These are phyloP conservation scores for Xiphias gladius DNA, from an alignment of 2,113 vertebrate species.

Conservation along the genomic window DNA sequence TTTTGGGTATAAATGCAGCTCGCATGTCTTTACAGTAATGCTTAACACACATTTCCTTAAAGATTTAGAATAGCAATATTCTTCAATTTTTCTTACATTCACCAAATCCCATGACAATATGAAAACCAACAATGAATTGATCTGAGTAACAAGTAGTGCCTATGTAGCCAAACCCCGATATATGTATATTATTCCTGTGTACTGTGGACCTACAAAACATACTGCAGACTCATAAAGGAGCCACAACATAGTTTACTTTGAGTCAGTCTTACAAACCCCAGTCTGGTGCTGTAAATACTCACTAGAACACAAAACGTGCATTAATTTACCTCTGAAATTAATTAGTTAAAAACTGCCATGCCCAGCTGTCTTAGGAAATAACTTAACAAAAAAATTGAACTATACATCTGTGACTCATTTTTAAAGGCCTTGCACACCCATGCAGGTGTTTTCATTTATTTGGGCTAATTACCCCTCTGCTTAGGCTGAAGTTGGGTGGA, in stretches of 20 bases:
- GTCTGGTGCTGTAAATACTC: no score
- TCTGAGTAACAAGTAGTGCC: not conserved
- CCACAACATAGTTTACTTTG: no score
- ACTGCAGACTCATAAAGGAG: not conserved
- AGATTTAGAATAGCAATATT: not conserved
- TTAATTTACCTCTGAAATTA: no score
- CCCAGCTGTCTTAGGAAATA: not conserved
- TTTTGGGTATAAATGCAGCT: no score
- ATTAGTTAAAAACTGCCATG: not conserved
- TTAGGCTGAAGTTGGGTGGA: not conserved
- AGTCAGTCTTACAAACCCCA: no score
- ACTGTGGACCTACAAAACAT: no score
- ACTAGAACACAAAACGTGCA: no score
- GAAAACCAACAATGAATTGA: not conserved
- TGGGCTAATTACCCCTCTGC: not conserved
- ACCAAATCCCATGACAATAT: not conserved
- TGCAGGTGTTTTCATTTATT: not conserved
- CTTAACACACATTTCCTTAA: not conserved
- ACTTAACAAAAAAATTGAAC: not conserved
- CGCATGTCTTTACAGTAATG: no score
- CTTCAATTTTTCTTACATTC: not conserved
- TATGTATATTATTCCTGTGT: not conserved
- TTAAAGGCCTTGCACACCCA: not conserved
- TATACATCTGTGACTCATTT: no score
- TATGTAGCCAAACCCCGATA: not conserved